Evolutionary conservation across 1,140 invertebrate species (phyloP), one percentile per base, ranked within the genome.

Genomic region (Drosophila triauraria): DNA sequence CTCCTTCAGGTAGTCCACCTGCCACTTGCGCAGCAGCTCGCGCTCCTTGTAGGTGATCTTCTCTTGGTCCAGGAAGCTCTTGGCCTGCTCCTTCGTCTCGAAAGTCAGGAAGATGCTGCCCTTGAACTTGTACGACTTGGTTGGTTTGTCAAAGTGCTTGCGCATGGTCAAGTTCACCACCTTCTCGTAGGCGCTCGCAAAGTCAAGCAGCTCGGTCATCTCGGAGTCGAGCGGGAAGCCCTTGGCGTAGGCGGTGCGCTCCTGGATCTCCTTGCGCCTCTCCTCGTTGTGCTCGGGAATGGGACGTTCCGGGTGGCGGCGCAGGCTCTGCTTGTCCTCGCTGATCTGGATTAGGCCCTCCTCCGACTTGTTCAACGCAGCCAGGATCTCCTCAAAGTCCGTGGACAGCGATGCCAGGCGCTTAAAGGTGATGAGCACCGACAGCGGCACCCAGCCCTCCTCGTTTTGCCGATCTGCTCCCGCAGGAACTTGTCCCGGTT

Each of bases 31-130:
- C 7, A 96, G 93, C 35, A 98, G 92, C 62, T 96, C 95, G 3
- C 93, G 94, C 3, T 97, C 96, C 25, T 95, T 94, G 93, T 95
- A 97, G 91, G 97, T 96, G 0, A 97, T 78, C 50, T 82, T 85
- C 3, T 91, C 82, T 51, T 80, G 57, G 2, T 80, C 84, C 1
- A 93, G 69, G 80, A 96, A 96, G 47, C 93, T 93, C 75, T 96
- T 95, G 15, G 95, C 95, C 78, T 95, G 94, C 57, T 98, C 97
- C 56, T 95, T 93, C 32, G 95, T 96, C 79, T 95, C 94, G 86
- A 98, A 99, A 3, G 96, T 96, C 23, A 96, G 95, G 94, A 98
- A 98, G 54, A 98, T 95, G 8, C 98, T 99, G 46, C 98, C 98
- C 94, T 99, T 97, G 85, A 98, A 98, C 40, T 94, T 93, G 53